Base-by-base conservation (phyloP, 2,888 invertebrate genomes). In the Aleiodes leptofemur region DNA sequence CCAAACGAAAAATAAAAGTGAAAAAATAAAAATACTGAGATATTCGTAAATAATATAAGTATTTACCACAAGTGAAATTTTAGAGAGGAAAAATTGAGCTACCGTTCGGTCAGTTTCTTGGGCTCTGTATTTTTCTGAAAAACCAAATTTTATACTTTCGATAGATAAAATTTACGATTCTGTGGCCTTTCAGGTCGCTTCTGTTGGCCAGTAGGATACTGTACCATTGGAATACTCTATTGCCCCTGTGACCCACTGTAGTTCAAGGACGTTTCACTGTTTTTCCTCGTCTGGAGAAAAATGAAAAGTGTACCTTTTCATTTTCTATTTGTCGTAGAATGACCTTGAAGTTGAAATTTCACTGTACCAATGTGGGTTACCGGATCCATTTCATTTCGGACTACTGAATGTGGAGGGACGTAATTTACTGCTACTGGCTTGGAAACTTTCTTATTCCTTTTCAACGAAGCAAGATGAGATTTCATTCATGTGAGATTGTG, bases 351-450 rank as follows among this genome's bases (percentile, higher is more conserved):
- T 79, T 34, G 13, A 34, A 78, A 77, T 73, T 77, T 75, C 76
- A 57, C 56, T 31, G 14, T 38, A 69, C 74, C 77, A 77, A 78
- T 80, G 79, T 78, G 79, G 79, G 79, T 80, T 80, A 80, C 79
- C 77, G 74, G 78, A 78, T 74, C 77, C 50, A 48, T 57, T 57
- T 71, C 59, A 4, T 64, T 64, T 64, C 23, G 16, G 64, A 56
- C 70, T 71, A 71, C 70, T 48, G 70, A 59, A 71, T 71, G n/a
- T 59, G n/a, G 13, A 57, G 23, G 43, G 14, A 43, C 56, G 23
- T 14, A 57, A 71, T 59, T 71, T 71, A 71, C 59, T 71, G 34
- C 70, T 59, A 48, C n/a, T 71, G 31, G 13, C 48, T 11, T 9
- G n/a, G 23, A 31, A 59, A 71, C 57, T 71, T 59, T 59, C 59